Evolutionary conservation across 2,888 invertebrate genomes (phyloP).

Genomic region (Drosophila vallismaia): DNA sequence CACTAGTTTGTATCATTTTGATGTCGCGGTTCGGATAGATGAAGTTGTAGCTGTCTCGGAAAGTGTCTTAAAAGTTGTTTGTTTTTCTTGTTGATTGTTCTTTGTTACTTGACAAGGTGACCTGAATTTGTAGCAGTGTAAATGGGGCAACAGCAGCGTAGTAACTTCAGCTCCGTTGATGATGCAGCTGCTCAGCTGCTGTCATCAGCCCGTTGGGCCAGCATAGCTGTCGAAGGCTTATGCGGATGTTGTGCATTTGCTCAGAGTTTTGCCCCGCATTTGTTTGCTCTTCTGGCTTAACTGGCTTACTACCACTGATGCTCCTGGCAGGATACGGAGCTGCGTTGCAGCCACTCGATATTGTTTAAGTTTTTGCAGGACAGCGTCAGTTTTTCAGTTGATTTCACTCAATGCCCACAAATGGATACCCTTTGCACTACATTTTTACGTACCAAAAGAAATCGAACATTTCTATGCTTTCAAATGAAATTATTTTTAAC

Average conservation of each 20-base stretch:
- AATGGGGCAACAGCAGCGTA: slow-evolving; percentile 12
- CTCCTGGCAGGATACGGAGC: slow-evolving; percentile 17
- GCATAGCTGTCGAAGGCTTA: slow-evolving; percentile 75
- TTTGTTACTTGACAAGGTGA: background rate
- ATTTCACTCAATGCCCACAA: slow-evolving; percentile 23
- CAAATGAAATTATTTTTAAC: slow-evolving; percentile 15
- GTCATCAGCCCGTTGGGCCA: slow-evolving; percentile 46
- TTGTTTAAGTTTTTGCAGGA: slow-evolving; percentile 44
- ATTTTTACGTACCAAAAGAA: slow-evolving; percentile 36
- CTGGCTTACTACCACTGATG: slow-evolving; percentile 67
- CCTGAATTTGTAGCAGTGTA: background rate
- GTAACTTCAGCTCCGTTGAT: slow-evolving; percentile 54
- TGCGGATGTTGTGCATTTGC: slow-evolving; percentile 75
- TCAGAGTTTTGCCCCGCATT: slow-evolving; percentile 60
- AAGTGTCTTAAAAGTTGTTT: background rate
- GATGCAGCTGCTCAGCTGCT: slow-evolving; percentile 57
- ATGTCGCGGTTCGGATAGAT: background rate
- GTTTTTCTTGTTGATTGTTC: background rate
- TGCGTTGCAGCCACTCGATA: slow-evolving; percentile 37
- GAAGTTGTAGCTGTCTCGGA: background rate
- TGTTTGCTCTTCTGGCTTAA: slow-evolving; percentile 70
- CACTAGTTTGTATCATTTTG: background rate
- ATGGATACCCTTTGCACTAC: background rate
- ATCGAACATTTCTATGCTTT: background rate
- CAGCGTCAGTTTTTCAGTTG: slow-evolving; percentile 8